A percentile compares a stretch with the other conserved stretches of the same genome.
These are phyloP conservation scores for Danionella dracula DNA, from an alignment of 2,797 vertebrate genomes.

Conservation along the genomic window DNA sequence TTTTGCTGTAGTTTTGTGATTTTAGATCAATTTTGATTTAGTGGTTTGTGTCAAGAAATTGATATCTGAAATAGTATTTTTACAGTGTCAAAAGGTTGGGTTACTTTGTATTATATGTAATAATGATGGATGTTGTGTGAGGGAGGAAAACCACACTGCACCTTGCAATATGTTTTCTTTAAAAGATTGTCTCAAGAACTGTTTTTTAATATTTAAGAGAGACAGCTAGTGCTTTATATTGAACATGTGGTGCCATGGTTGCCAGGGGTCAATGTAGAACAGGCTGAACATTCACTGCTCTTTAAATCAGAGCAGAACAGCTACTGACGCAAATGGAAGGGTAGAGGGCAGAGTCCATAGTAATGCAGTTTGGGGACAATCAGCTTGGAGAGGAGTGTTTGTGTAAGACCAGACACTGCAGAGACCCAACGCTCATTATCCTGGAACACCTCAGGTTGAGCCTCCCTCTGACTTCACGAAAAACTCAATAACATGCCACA, in stretches of 20 bases:
- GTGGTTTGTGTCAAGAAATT: no score
- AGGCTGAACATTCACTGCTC: constrained; percentile 31
- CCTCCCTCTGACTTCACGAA: background rate
- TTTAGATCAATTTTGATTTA: no score
- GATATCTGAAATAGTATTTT: no score
- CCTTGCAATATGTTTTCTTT: background rate
- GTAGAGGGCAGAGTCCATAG: background rate
- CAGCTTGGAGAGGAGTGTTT: background rate
- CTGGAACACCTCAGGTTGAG: constrained; percentile 32
- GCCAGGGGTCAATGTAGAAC: constrained; percentile 24
- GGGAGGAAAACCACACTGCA: no score
- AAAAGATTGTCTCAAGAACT: no score
- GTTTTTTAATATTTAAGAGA: no score
- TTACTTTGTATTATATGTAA: no score
- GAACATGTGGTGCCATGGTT: constrained; percentile 3
- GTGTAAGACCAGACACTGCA: background rate
- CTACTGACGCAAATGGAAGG: constrained; percentile 11
- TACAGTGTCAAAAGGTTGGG: no score
- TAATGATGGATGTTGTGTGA: no score
- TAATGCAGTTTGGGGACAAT: constrained; percentile 14
- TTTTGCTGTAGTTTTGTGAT: no score
- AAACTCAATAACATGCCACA: constrained; percentile 30
- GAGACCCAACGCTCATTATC: constrained; percentile 21
- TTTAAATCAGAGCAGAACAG: constrained; percentile 23
- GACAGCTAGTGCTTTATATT: background rate